Percentiles rank a stretch among this genome's conserved stretches.
Conservation (phyloP, 1,140 invertebrate species). For the Drosophila nigromelanica region DNA sequence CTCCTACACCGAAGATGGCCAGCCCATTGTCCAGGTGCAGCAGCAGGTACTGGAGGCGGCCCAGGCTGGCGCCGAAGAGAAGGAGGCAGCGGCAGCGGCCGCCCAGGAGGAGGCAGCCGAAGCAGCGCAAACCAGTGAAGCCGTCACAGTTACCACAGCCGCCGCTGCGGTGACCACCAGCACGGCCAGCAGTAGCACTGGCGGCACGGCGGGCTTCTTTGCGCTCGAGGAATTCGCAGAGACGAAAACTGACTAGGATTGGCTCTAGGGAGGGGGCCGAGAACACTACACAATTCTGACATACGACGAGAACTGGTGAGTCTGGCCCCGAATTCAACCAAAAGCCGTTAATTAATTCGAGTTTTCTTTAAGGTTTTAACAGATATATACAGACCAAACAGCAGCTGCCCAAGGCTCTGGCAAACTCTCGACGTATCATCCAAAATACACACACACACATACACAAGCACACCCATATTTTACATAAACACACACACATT, state of each 20-base stretch:
- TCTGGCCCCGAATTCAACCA: neutral
- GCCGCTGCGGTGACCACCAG: conserved; percentile 59
- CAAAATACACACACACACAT: conserved; percentile 12
- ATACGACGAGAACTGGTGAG: conserved; percentile 71
- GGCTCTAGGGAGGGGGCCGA: conserved; percentile 61
- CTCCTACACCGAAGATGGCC: conserved; percentile 79
- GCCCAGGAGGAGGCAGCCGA: conserved; percentile 54
- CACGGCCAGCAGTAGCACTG: conserved; percentile 60
- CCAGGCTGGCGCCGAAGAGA: conserved; percentile 42
- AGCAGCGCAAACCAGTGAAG: conserved; percentile 56
- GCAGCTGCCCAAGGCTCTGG: conserved; percentile 38
- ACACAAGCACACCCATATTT: conserved; percentile 28
- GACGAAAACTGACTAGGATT: conserved; percentile 75
- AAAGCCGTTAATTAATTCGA: neutral
- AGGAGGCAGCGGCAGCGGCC: conserved; percentile 48
- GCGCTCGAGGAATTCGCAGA: conserved; percentile 76
- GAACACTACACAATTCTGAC: conserved; percentile 66
- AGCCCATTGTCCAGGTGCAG: conserved; percentile 79
- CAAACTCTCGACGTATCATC: conserved; percentile 45
- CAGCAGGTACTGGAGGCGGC: conserved; percentile 72
- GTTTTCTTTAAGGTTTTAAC: conserved; percentile 55
- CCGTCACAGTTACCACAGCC: conserved; percentile 43
- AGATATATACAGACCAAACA: conserved; percentile 40
- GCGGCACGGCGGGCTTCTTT: conserved; percentile 70
- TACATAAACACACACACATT: conserved; percentile 31